Conservation (phyloP, 2,797 vertebrate species). For the Sitta carolinensis region DNA sequence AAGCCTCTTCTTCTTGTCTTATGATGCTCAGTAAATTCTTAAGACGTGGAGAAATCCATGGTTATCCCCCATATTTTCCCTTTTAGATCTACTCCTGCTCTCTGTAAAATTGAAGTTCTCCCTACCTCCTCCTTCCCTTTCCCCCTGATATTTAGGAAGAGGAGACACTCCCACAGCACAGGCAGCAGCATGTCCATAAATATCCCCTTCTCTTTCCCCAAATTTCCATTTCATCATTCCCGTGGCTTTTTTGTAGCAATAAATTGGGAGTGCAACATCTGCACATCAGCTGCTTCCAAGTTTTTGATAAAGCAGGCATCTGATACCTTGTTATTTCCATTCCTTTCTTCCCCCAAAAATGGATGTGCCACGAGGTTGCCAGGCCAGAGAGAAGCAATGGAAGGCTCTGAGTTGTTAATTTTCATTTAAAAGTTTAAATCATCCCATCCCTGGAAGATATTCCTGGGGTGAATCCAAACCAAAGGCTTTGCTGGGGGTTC, state of each 20-base stretch:
- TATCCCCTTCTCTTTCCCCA: background rate
- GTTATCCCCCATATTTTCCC: background rate
- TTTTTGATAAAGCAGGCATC: constrained; percentile 40
- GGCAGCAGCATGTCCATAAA: background rate
- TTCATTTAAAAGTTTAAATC: background rate
- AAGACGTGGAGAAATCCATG: background rate
- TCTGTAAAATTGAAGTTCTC: background rate
- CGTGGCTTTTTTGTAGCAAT: constrained; percentile 26
- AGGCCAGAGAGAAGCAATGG: background rate
- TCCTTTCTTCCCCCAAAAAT: background rate
- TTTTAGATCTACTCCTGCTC: background rate
- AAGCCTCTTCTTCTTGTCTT: background rate
- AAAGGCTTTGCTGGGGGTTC: background rate
- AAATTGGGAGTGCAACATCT: background rate
- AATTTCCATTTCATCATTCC: background rate
- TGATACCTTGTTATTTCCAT: background rate
- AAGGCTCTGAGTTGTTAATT: background rate
- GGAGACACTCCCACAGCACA: background rate
- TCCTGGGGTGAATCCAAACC: background rate
- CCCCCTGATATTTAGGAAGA: background rate
- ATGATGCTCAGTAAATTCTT: background rate
- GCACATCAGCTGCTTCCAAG: constrained; percentile 34
- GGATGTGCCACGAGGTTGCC: background rate
- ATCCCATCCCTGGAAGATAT: background rate
- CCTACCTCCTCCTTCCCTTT: background rate